These are phyloP conservation scores for Ophonus ardosiacus DNA, from an alignment of 2,888 invertebrate genomes.

Conservation along the genomic window DNA sequence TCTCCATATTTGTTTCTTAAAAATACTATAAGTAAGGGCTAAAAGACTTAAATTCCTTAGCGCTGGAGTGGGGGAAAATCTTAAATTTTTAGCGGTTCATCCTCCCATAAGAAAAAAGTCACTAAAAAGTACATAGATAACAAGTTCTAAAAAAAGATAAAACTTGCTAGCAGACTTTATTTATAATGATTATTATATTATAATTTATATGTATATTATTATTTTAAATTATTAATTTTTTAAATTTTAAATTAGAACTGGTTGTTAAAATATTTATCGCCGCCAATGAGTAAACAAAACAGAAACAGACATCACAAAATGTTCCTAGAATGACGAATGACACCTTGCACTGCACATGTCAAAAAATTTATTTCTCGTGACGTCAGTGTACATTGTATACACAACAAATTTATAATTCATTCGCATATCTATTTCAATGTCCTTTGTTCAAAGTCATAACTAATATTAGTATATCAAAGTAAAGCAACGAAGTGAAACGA, in stretches of 20 bases:
- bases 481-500: not conserved
- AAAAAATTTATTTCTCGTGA: not conserved
- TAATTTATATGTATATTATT: too few relatives aligned
- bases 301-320: not conserved
- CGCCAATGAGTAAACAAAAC: not conserved
- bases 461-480: not conserved
- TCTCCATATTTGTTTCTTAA: too few relatives aligned
- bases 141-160: too few relatives aligned
- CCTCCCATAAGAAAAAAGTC: too few relatives aligned
- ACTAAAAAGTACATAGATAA: too few relatives aligned
- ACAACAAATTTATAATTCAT: slow-evolving; percentile 14
- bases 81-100: too few relatives aligned
- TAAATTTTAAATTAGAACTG: not conserved
- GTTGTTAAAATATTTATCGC: not conserved
- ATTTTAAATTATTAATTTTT: not conserved
- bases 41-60: too few relatives aligned
- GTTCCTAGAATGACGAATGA: not conserved
- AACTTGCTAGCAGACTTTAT: too few relatives aligned
- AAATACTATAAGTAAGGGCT: too few relatives aligned
- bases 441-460: slow-evolving; percentile 1
- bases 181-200: too few relatives aligned
- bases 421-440: not conserved
- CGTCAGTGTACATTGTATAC: slow-evolving; percentile 2
- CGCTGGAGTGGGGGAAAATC: too few relatives aligned
- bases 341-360: not conserved